Evolutionary conservation across 2,888 invertebrate species (phyloP), one percentile per base, ranked within the genome.

Genomic region (Fragum sueziense): DNA sequence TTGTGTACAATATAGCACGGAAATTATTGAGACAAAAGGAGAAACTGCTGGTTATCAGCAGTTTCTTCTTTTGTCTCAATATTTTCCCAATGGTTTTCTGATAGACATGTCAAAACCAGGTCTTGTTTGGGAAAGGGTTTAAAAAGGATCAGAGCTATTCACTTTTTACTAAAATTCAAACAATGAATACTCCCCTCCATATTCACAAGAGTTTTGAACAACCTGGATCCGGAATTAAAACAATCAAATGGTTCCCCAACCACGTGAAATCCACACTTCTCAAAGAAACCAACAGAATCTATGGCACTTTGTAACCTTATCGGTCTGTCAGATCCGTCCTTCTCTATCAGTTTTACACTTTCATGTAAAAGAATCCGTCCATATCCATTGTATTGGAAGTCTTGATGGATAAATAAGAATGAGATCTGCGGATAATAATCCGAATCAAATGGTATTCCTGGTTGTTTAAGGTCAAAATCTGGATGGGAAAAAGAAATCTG

Each of bases 391-490:
- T 76, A 69, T 54, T 89, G 88, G 51, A 76, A 87, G 57, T 88
- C 86, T 61, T 69, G 41, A 51, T 86, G 87, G 17, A 89, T 76
- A 79, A 89, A 89, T 68, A 89, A 37, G 61, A 88, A 89, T n/a
- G 86, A 79, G 0, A 89, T 76, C 27, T 84, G 84, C 34, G 86
- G 84, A 70, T 76, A 86, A 80, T 70, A 88, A 14, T 87, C 86
- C 1, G 74, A 57, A 41, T 85, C 80, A 80, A 88, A 88, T 1
- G 29, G 29, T 9, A 17, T 20, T 0, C 78, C 85, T 17, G 86
- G 85, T 17, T 79, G 70, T 31, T 54, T 51, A 17, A 80, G 29
- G 1, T 59, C 61, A 2, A 54, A 27, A 57, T 86, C 79, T 27
- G 85, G 77, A 14, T 78, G 34, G 25, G 80, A 76, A 65, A 86